Conservation (phyloP, 2,797 vertebrate species). For the Toxotes lorentzi region DNA sequence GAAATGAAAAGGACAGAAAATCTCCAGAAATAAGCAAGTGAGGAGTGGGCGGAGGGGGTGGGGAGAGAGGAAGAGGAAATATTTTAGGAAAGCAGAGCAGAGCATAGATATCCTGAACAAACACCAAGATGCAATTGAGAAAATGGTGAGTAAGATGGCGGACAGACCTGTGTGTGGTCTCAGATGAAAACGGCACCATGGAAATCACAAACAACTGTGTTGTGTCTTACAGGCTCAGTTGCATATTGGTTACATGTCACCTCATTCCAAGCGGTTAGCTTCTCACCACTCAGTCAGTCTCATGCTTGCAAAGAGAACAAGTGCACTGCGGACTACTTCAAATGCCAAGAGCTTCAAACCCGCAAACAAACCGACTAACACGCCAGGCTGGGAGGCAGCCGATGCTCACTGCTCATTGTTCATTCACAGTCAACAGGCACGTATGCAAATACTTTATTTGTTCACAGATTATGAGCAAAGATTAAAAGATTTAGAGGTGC, state of each 20-base stretch:
- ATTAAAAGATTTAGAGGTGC: constrained; percentile 12
- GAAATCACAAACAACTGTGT: constrained; percentile 70
- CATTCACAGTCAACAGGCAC: constrained; percentile 60
- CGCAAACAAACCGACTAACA: constrained; percentile 45
- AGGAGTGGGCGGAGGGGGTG: constrained; percentile 78
- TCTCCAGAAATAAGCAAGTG: constrained; percentile 78
- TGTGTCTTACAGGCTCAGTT: constrained; percentile 66
- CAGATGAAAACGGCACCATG: constrained; percentile 69
- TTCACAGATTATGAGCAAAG: constrained; percentile 26
- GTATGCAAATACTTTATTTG: constrained; percentile 39
- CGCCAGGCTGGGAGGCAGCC: constrained; percentile 55
- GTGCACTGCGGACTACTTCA: constrained; percentile 53
- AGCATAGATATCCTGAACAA: constrained; percentile 88
- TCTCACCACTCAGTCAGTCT: constrained; percentile 56
- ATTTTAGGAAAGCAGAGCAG: constrained; percentile 94
- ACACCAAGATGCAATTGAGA: constrained; percentile 89
- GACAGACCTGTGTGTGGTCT: constrained; percentile 81
- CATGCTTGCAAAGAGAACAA: constrained; percentile 76
- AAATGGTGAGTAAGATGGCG: constrained; percentile 76
- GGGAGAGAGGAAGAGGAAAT: constrained; percentile 85
- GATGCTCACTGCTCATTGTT: constrained; percentile 51
- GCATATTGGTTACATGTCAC: constrained; percentile 67
- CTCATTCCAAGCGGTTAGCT: constrained; percentile 72
- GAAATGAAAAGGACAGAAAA: constrained; percentile 76
- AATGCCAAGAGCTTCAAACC: constrained; percentile 57